phyloP scores from a whole-genome alignment of 2,888 invertebrate species.

The Dryococelus australis region DNA sequence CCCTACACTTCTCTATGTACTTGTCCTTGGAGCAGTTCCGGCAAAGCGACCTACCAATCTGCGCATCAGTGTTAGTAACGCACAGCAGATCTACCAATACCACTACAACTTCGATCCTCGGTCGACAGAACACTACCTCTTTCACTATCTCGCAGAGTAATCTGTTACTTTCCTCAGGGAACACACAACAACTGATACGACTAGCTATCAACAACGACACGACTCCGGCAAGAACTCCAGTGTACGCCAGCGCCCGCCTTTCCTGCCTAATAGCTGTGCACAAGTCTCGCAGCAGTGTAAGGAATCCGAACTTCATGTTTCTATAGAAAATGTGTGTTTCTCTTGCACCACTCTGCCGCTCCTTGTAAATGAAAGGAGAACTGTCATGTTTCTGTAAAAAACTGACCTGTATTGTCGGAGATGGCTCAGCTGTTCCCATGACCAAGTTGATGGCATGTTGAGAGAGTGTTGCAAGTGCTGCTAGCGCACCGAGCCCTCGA shows the following conservation, averaged over 20 bases:
- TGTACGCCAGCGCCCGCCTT: conserved; percentile 17
- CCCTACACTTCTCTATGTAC: conserved; percentile 12
- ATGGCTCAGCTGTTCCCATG: neutral
- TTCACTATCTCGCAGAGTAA: conserved; percentile 24
- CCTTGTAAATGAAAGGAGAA: neutral
- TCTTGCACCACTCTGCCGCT: neutral
- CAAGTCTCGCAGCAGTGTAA: conserved; percentile 12
- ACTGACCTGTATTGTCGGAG: neutral
- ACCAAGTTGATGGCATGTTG: neutral
- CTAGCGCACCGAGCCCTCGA: neutral
- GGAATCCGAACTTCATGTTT: conserved; percentile 1
- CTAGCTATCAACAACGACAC: conserved; percentile 1
- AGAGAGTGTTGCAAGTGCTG: neutral
- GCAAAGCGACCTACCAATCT: conserved; percentile 5
- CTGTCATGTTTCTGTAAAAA: neutral
- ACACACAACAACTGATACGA: neutral
- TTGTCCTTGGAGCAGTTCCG: conserved; percentile 12
- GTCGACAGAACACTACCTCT: conserved; percentile 24
- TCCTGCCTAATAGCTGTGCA: conserved; percentile 11
- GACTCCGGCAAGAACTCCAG: neutral
- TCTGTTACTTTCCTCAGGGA: neutral
- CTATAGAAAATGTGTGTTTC: neutral
- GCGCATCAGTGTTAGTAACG: neutral
- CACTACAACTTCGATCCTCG: neutral
- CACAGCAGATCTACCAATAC: neutral